Base-by-base conservation (phyloP, 2,113 vertebrate genomes). In the Eretmochelys imbricata region DNA sequence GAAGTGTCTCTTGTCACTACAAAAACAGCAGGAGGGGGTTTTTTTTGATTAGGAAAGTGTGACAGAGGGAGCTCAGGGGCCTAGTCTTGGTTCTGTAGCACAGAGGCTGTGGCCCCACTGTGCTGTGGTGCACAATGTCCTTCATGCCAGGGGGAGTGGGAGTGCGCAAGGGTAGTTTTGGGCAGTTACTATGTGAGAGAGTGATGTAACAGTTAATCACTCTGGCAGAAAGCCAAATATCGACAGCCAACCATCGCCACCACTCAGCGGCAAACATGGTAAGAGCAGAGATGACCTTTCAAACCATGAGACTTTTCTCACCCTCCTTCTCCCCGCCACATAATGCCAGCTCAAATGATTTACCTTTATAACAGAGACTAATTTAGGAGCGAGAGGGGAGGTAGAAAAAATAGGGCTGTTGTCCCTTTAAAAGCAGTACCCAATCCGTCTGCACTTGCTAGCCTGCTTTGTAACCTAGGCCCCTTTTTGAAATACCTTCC, bases 161-260 rank as follows among this genome's bases (percentile, higher is more conserved):
- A 8, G 65, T 80, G 89, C 69, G 24, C 27, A 38, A 1, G 3
- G 86, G 55, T 1, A 3, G 22, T 87, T 59, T n/a, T 42, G 48
- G 1, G 0, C 82, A 8, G 3, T 84, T 55, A 0, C 1, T 79
- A 4, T 13, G 82, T 9, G 20, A 16, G 82, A 93, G 2, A 14
- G 81, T 91, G 92, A 92, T 92, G 87, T 89, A 92, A 87, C 50
- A 89, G 88, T 84, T 90, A 93, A 95, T 88, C 0, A 24, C 90
- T 46, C 88, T 85, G 92, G 94, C 89, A 38, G 57, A 78, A 42
- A 12, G 85, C 81, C 93, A 86, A 92, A 87, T 85, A 89, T 72
- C 76, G 54, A 85, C 93, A 90, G 84, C 93, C 95, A 65, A 3
- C 48, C 81, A 82, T 90, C 93, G 82, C 87, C 27, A 1, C 85